Conservation (phyloP, 2,888 invertebrate species). For the Lymantria dispar region DNA sequence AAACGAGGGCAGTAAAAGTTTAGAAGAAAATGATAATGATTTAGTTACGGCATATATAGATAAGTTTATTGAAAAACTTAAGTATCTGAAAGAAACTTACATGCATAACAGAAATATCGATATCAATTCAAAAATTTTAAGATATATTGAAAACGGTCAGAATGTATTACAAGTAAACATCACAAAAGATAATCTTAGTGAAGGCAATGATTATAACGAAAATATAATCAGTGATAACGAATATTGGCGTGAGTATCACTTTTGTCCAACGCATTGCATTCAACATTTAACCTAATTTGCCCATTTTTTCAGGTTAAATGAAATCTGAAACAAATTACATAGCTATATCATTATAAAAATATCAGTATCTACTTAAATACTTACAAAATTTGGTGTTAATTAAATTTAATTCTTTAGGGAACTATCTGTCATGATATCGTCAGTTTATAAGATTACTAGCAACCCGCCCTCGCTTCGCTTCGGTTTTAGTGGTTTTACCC, state of each 20-base stretch:
- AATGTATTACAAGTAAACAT: conserved; percentile 1
- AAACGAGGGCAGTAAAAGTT: conserved; percentile 38
- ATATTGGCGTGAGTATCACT: conserved; percentile 53
- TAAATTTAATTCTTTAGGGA: no score
- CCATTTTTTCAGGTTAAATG: no score
- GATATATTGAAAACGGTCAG: conserved; percentile 16
- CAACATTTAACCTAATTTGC: no score
- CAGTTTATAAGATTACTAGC: no score
- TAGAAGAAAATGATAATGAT: conserved; percentile 22
- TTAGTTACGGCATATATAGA: conserved; percentile 35
- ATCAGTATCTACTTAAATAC: background rate
- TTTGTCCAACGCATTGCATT: background rate
- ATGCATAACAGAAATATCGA: conserved; percentile 24
- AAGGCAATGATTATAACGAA: conserved; percentile 12
- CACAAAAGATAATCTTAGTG: background rate
- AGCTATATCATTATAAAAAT: background rate
- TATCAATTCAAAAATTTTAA: conserved; percentile 35
- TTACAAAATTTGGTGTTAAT: background rate
- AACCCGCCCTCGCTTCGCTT: no score
- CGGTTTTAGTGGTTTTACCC: no score
- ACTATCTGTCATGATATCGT: no score
- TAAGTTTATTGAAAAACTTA: conserved; percentile 39
- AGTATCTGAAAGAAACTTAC: conserved; percentile 38
- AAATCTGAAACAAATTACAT: background rate
- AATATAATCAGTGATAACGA: conserved; percentile 37